Percentiles rank a stretch among this genome's conserved stretches.
Conservation (phyloP, 2,113 vertebrate genomes). For the Phalacrocorax pelagicus region DNA sequence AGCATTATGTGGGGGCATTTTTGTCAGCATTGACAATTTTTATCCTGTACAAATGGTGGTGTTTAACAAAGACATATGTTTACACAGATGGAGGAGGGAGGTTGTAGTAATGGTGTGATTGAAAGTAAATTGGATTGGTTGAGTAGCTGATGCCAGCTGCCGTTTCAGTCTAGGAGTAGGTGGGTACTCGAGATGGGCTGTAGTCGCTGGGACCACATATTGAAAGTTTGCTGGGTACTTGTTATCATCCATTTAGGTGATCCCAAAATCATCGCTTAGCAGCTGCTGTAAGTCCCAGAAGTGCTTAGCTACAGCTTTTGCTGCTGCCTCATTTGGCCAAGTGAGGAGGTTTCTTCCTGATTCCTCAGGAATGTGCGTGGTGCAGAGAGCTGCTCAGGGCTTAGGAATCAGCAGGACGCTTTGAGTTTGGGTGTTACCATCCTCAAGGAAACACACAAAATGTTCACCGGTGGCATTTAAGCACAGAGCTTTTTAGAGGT, state of each 20-base stretch:
- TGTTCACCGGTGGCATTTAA: not conserved
- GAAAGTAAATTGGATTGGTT: conserved; percentile 66
- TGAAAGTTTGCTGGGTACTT: not conserved
- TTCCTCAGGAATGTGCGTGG: fast-evolving
- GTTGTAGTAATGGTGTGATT: conserved; percentile 68
- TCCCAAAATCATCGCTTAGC: not conserved
- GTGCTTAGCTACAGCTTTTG: not conserved
- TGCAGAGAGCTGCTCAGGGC: fast-evolving
- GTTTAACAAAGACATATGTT: conserved; percentile 71
- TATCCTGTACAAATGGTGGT: conserved; percentile 62
- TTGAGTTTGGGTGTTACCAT: not conserved
- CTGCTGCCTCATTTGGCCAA: not conserved
- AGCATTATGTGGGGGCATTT: conserved; percentile 64
- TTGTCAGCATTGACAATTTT: conserved; percentile 70
- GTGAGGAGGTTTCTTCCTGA: not conserved
- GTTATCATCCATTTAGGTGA: not conserved
- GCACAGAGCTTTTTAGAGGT: not conserved
- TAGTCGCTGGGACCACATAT: not conserved
- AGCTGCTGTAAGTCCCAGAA: not conserved
- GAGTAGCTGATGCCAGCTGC: conserved; percentile 61
- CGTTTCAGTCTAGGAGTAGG: conserved; percentile 47
- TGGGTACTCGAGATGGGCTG: conserved; percentile 22
- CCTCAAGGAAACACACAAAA: not conserved
- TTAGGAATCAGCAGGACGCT: not conserved
- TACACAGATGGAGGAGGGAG: conserved; percentile 66